Base-by-base conservation (phyloP, 2,113 vertebrate species). In the Gadus chalcogrammus region DNA sequence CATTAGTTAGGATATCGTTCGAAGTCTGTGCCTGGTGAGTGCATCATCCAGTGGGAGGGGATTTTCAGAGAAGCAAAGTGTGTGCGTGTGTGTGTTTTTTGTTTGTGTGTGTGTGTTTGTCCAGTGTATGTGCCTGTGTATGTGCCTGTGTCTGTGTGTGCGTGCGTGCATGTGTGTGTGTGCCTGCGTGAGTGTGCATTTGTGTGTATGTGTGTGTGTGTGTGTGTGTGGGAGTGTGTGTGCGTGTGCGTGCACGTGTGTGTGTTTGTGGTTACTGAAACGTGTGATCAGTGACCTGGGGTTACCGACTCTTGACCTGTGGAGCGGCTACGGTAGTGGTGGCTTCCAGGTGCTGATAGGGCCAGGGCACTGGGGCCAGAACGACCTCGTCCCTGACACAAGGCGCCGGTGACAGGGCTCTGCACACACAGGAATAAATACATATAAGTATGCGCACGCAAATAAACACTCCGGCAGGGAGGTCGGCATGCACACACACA, bases 301-400 rank as follows among this genome's bases (percentile, higher is more conserved):
- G 64, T 79, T 74, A 5, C 71, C 86, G 70, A 80, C 83, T 85
- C 78, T 89, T 91, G 88, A 89, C 85, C 87, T 82, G 80, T 76
- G 79, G 82, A 80, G 84, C 67, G 71, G 82, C 84, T 81, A 77
- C 73, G 82, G 77, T 85, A 79, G 82, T 71, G 83, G 70, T 77
- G 85, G 82, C 81, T 77, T 13, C 81, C 78, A n/a, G 42, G 35
- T 52, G 68, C 82, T 84, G 87, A 90, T 84, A 85, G 81, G 74
- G 79, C 83, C 84, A 83, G 84, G 68, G 63, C 80, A 78, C 81
- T 61, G 72, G 80, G 79, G 65, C 79, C 85, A 71, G 38, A 73
- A 87, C 80, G 69, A 17, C 9, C 82, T 82, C 79, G 81, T 82
- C 75, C 73, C 71, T 70, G 62, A 78, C 82, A 81, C 80, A 75